Evolutionary conservation across 2,113 vertebrate species (phyloP).

Genomic region (Chamaea fasciata): DNA sequence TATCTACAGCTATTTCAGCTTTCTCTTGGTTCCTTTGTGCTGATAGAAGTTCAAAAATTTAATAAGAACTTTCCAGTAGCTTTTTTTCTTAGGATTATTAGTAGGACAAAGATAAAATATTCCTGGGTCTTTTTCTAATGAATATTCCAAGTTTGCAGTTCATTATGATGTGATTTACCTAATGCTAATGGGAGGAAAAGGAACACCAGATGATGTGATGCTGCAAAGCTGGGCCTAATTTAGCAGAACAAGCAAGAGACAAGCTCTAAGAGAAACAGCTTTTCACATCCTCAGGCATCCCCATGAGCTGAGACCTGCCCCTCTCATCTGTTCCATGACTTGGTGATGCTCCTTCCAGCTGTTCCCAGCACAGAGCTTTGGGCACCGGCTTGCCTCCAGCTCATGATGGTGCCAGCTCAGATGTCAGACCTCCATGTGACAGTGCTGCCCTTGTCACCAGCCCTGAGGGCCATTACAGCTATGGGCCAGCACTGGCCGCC

Average conservation of each 20-base stretch:
- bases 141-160: background rate
- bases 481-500: background rate
- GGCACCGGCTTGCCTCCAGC: background rate
- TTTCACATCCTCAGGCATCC: background rate
- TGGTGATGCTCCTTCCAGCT: background rate
- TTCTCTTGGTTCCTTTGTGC: background rate
- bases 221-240: background rate
- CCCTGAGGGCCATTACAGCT: background rate
- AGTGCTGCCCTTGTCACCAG: background rate
- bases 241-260: background rate
- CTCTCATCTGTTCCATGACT: background rate
- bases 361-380: rapidly evolving
- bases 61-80: background rate
- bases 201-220: rapidly evolving
- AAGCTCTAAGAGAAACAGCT: background rate
- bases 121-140: background rate
- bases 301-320: background rate
- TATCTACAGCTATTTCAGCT: background rate
- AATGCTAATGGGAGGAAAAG: background rate
- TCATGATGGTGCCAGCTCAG: rapidly evolving
- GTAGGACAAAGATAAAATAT: background rate
- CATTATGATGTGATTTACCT: background rate
- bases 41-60: background rate
- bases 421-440: rapidly evolving
- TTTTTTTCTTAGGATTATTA: background rate